phyloP scores from a whole-genome alignment of 2,888 invertebrate species.

The Iselma pallidipennis region DNA sequence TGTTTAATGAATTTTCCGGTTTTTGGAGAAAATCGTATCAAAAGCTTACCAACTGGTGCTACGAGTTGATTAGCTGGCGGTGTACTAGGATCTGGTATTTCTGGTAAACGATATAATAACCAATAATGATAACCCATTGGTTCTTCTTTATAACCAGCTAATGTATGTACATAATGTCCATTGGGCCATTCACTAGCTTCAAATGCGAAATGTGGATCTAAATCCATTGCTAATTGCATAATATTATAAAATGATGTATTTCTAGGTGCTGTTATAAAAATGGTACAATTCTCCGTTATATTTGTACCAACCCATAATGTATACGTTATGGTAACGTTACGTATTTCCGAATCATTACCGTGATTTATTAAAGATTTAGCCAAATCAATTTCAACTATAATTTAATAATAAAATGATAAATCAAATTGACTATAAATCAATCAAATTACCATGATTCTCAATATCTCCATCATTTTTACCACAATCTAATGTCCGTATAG shows the following conservation, averaged over 20 bases:
- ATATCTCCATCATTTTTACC: conserved; percentile 54
- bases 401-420: background rate
- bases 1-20: background rate
- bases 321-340: conserved; percentile 80
- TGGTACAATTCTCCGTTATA: conserved; percentile 78
- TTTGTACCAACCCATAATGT: conserved; percentile 89
- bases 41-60: conserved; percentile 78
- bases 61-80: conserved; percentile 87
- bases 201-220: conserved; percentile 66
- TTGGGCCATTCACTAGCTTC: conserved; percentile 88
- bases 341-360: conserved; percentile 64
- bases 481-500: conserved; percentile 63
- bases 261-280: conserved; percentile 74
- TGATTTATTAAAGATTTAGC: conserved; percentile 49
- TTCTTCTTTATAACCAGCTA: conserved; percentile 78
- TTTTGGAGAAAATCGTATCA: background rate
- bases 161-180: conserved; percentile 88
- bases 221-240: conserved; percentile 83
- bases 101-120: conserved; percentile 81
- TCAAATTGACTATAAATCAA: background rate
- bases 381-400: conserved; percentile 50
- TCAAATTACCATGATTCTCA: conserved; percentile 57
- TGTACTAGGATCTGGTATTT: conserved; percentile 76
- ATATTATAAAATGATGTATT: conserved; percentile 64
- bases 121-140: conserved; percentile 88